Evolutionary conservation across 2,888 invertebrate species (phyloP), one percentile per base, ranked within the genome.

Genomic region (Phragmatobia fuliginosa): DNA sequence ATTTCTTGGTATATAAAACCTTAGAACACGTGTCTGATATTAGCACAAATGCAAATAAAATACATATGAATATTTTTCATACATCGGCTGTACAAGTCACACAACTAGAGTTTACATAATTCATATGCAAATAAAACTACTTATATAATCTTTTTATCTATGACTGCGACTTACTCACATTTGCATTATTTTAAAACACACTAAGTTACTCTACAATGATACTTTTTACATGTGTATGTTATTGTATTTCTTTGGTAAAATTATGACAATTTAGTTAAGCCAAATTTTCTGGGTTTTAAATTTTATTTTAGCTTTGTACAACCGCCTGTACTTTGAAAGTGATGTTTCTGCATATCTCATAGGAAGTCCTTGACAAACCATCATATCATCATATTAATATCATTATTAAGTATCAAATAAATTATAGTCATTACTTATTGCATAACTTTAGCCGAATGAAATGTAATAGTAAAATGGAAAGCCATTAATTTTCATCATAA

Each of bases 121-220:
- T 67, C 32, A 56, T 73, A 76, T 79, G 79, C 41, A 73, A 79
- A 77, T 76, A 28, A 66, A 28, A 8, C 31, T 14, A 36, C 61
- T 73, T 71, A 69, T 66, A 67, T 68, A 71, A 76, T 63, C 45
- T 66, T 67, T 71, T 66, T 77, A 64, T 41, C 52, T 36, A 41
- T 32, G 36, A 28, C 59, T 62, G 6, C 45, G 36, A 63, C 56
- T 63, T 62, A 67, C 31, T 38, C 11, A 16, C 49, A 69, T 78
- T 66, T 61, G 45, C 62, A 70, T 76, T 72, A 41, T 36, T 65
- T 52, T 56, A 28, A 65, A 56, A 65, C 36, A n/a, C 16, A 25
- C 38, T 61, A 25, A 36, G 16, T 28, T 61, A 61, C 25, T 38
- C 36, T n/a, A 61, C 14, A 36, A 25, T 36, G 14, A 14, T 25